Evolutionary conservation across 2,888 invertebrate species (phyloP).

Genomic region (Spodoptera littoralis): DNA sequence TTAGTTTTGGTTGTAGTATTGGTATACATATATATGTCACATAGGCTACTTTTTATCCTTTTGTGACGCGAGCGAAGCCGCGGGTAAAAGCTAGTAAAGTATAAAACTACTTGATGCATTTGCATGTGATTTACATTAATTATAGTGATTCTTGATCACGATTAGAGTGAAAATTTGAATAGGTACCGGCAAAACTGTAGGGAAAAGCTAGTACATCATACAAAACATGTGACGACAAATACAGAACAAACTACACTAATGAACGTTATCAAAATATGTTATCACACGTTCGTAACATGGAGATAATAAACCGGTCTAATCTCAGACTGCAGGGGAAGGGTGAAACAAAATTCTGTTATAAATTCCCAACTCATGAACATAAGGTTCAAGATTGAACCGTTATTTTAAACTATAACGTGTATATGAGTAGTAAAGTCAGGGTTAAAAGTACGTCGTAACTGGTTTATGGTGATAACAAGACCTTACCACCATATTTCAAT

Average conservation of each 20-base stretch:
- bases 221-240: background rate
- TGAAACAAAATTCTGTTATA: slow-evolving; percentile 27
- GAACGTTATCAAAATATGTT: slow-evolving; percentile 11
- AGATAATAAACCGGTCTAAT: slow-evolving; percentile 13
- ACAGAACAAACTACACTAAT: slow-evolving; percentile 8
- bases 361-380: slow-evolving; percentile 38
- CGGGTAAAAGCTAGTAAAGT: no score
- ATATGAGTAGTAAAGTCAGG: slow-evolving; percentile 53
- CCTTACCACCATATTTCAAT: slow-evolving; percentile 51
- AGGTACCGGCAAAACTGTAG: background rate
- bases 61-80: no score
- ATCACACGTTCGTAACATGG: background rate
- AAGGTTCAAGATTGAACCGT: slow-evolving; percentile 41
- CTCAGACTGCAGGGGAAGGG: slow-evolving; percentile 11
- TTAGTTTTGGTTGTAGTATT: no score
- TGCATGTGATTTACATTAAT: background rate
- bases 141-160: no score
- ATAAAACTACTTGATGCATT: background rate
- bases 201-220: slow-evolving; percentile 6
- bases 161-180: no score
- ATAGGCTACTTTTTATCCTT: no score
- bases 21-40: no score
- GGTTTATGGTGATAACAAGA: slow-evolving; percentile 74
- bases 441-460: slow-evolving; percentile 68
- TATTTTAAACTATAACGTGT: slow-evolving; percentile 53